These are phyloP conservation scores for Illadopsis cleaveri DNA, from an alignment of 2,113 vertebrate species.

Conservation along the genomic window DNA sequence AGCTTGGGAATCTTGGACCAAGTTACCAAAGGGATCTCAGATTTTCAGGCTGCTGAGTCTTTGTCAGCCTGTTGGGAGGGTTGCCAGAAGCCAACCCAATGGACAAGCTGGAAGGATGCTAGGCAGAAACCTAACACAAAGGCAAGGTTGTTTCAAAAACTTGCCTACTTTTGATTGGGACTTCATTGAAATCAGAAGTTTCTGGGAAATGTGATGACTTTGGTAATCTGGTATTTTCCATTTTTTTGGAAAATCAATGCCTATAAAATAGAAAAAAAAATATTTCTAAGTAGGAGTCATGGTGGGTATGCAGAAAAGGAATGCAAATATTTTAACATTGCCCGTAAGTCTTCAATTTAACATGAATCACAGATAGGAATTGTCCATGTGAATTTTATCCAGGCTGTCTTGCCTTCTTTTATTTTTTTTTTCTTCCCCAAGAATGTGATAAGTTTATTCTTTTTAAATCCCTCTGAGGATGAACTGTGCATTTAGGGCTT, in stretches of 20 bases:
- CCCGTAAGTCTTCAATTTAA: background rate
- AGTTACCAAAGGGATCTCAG: background rate
- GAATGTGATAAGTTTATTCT: conserved; percentile 63
- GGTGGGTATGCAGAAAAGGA: background rate
- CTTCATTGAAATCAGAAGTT: background rate
- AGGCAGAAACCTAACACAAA: background rate
- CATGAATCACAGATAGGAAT: conserved; percentile 9
- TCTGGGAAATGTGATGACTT: conserved; percentile 7
- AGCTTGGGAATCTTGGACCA: background rate
- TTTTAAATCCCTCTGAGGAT: conserved; percentile 52
- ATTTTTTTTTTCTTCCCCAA: background rate
- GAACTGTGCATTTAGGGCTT: conserved; percentile 18
- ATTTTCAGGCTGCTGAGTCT: background rate
- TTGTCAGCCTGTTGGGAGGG: background rate
- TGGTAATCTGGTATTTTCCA: conserved; percentile 3
- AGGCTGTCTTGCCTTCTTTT: background rate
- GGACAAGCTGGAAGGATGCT: background rate
- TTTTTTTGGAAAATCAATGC: background rate
- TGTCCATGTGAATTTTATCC: conserved; percentile 6
- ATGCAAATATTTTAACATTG: background rate
- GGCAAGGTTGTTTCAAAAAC: background rate
- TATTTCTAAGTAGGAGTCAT: background rate
- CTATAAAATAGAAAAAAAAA: background rate
- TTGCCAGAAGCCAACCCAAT: background rate
- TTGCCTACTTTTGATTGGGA: background rate